These are phyloP conservation scores for Atopsyche davidsoni DNA, from an alignment of 1,140 invertebrate species.

Conservation along the genomic window DNA sequence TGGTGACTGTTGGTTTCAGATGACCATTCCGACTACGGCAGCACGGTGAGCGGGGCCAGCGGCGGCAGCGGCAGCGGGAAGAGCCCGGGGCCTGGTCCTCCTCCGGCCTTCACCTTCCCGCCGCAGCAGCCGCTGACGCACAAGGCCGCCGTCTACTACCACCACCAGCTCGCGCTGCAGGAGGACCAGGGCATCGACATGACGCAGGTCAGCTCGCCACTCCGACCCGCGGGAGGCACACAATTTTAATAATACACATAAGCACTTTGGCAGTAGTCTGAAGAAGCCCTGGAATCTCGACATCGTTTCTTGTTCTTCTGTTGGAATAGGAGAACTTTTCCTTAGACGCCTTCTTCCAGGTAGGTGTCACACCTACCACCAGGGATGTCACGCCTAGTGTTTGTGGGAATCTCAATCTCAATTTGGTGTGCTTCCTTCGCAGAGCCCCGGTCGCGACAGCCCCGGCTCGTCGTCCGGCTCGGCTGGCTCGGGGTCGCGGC, in stretches of 20 bases:
- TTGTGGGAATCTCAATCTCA: background rate
- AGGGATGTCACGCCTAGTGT: background rate
- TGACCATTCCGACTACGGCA: slow-evolving; percentile 58
- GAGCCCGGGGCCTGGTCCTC: slow-evolving; percentile 52
- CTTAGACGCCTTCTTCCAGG: too few species aligned
- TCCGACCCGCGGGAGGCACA: too few species aligned
- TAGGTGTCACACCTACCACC: too few species aligned
- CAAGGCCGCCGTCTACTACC: slow-evolving; percentile 66
- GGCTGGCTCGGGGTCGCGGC: slow-evolving; percentile 61
- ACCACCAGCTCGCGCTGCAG: slow-evolving; percentile 66
- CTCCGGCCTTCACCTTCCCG: slow-evolving; percentile 54
- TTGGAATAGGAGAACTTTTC: too few species aligned
- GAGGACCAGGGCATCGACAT: slow-evolving; percentile 67
- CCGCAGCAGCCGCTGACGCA: slow-evolving; percentile 56
- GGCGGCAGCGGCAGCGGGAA: slow-evolving; percentile 48
- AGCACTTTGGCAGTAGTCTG: too few species aligned
- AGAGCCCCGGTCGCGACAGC: slow-evolving; percentile 84
- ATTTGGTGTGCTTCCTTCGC: too few species aligned
- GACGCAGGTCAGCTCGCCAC: slow-evolving; percentile 57
- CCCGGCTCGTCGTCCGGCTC: slow-evolving; percentile 81
- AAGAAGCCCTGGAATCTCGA: too few species aligned
- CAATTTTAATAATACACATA: too few species aligned
- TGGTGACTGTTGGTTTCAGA: too few species aligned
- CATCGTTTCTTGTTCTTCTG: too few species aligned
- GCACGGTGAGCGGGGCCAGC: slow-evolving; percentile 49